Conservation (phyloP, 2,888 invertebrate genomes). For the Ophion obscuratus region DNA sequence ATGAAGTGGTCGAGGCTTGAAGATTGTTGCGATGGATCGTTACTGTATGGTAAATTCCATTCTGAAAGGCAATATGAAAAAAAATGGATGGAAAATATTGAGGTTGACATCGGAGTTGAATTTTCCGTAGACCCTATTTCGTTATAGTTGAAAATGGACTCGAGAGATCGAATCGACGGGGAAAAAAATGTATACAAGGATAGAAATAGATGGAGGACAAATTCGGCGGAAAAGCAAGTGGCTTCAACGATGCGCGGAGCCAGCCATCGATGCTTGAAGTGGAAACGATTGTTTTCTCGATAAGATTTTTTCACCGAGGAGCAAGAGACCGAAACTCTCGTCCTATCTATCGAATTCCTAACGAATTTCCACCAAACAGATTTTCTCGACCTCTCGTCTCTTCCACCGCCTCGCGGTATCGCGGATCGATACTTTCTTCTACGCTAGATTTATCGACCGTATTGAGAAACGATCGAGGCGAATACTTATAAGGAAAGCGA, state of each 20-base stretch:
- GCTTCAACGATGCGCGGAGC: constrained; percentile 26
- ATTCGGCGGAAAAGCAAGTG: constrained; percentile 8
- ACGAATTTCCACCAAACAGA: constrained; percentile 52
- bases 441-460: constrained; percentile 25
- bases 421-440: constrained; percentile 7
- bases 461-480: constrained; percentile 17
- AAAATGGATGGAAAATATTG: too few relatives aligned
- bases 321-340: constrained; percentile 29
- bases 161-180: background rate
- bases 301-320: constrained; percentile 44
- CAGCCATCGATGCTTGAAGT: constrained; percentile 37
- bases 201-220: background rate
- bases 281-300: constrained; percentile 62
- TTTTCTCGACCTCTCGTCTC: constrained; percentile 1
- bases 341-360: constrained; percentile 13
- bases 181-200: background rate
- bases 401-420: background rate
- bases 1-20: background rate
- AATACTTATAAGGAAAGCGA: background rate
- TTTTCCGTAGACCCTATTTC: too few relatives aligned
- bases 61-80: too few relatives aligned
- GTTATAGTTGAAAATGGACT: background rate
- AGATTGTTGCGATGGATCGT: background rate
- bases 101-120: too few relatives aligned
- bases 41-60: too few relatives aligned